Conservation (phyloP, 23 tunicate genomes). For the Botrylloides violaceus region DNA sequence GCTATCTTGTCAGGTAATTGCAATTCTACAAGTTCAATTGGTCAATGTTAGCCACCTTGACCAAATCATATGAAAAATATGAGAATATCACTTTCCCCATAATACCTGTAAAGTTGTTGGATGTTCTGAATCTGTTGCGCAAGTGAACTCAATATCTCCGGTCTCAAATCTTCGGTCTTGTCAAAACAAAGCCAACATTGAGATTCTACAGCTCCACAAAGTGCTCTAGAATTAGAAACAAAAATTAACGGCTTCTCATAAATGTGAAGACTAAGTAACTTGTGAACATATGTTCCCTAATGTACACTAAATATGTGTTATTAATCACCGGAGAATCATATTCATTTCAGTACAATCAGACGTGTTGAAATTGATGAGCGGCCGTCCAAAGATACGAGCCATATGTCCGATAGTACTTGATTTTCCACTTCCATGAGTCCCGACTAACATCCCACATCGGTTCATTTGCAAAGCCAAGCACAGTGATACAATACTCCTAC, state of each 20-base stretch:
- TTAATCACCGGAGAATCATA: conserved; percentile 48
- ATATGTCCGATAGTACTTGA: conserved; percentile 46
- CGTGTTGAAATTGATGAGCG: conserved; percentile 47
- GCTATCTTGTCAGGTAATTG: no score
- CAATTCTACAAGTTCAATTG: no score
- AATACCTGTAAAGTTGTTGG: conserved; percentile 46
- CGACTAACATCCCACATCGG: conserved; percentile 57
- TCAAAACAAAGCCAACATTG: conserved; percentile 87
- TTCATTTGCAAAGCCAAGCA: conserved; percentile 33
- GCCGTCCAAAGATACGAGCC: conserved; percentile 56
- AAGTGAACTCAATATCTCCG: conserved; percentile 26
- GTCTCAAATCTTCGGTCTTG: conserved; percentile 46
- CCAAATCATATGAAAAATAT: no score
- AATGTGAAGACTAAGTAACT: no score
- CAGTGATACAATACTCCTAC: conserved; percentile 56
- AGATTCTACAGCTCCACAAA: conserved; percentile 70
- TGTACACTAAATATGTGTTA: no score
- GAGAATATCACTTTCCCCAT: no score
- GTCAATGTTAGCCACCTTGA: no score
- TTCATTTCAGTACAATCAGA: conserved; percentile 27
- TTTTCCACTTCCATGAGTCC: conserved; percentile 64
- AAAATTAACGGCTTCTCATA: no score
- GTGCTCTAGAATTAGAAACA: conserved; percentile 21
- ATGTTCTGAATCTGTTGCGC: conserved; percentile 67
- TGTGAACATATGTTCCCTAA: no score